phyloP scores from a whole-genome alignment of 2,113 vertebrate genomes.

The Silurus meridionalis region DNA sequence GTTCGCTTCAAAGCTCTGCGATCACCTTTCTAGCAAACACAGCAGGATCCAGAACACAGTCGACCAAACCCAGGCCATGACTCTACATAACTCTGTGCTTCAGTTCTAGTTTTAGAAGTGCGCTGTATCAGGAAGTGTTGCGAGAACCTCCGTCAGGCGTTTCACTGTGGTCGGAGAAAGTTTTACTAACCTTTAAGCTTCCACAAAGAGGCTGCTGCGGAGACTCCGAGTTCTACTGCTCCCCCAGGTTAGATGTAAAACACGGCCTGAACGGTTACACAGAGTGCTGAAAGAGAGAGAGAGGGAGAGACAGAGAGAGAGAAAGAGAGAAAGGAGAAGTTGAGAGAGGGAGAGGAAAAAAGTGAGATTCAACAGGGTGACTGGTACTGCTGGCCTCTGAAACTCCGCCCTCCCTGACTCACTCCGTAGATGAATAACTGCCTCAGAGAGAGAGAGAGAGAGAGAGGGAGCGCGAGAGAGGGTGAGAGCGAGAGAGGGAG shows the following conservation, averaged over 20 bases:
- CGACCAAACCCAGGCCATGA: neutral
- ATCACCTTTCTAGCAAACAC: conserved; percentile 4
- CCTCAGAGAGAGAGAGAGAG: conserved; percentile 56
- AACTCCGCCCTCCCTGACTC: conserved; percentile 77
- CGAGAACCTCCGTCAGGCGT: neutral
- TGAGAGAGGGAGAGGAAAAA: conserved; percentile 28
- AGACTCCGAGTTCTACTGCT: conserved; percentile 18
- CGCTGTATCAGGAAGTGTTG: neutral
- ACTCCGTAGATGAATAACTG: conserved; percentile 75
- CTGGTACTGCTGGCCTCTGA: conserved; percentile 75
- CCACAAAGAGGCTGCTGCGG: neutral
- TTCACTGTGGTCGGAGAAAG: neutral
- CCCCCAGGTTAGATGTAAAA: conserved; percentile 22
- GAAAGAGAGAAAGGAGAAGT: conserved; percentile 27
- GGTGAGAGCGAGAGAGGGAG: neutral
- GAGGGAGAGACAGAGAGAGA: conserved; percentile 45
- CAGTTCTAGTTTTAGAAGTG: neutral
- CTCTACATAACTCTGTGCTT: neutral
- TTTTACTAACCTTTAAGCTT: conserved; percentile 46
- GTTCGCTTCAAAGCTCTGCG: neutral
- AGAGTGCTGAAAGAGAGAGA: conserved; percentile 36
- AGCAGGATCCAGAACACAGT: neutral
- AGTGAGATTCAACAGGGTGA: conserved; percentile 65
- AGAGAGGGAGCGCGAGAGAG: conserved; percentile 50
- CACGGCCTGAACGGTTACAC: conserved; percentile 41